Evolutionary conservation across 2,888 invertebrate species (phyloP).

Genomic region (Pyrgus malvae): DNA sequence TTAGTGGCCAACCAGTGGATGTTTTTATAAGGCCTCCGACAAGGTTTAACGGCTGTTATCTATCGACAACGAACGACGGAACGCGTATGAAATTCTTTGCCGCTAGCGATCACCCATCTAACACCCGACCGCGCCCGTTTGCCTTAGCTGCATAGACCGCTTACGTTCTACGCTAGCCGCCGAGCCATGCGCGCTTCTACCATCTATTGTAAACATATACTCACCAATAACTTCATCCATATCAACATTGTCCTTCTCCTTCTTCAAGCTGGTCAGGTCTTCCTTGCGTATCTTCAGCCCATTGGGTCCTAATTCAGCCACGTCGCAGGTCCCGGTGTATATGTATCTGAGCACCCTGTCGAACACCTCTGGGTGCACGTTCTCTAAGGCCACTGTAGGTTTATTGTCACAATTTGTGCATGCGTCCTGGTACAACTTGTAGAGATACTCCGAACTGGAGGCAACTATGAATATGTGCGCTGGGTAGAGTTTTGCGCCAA

Average conservation of each 20-base stretch:
- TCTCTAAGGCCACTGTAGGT: constrained; percentile 71
- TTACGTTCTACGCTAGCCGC: too few species aligned
- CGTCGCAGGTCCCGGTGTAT: constrained; percentile 86
- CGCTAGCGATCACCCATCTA: too few species aligned
- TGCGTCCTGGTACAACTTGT: constrained; percentile 74
- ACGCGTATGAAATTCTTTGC: too few species aligned
- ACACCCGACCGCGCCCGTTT: too few species aligned
- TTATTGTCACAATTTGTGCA: constrained; percentile 48
- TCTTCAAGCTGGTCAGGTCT: constrained; percentile 50
- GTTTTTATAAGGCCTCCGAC: too few species aligned
- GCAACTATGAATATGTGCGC: constrained; percentile 89
- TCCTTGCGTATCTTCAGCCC: constrained; percentile 69
- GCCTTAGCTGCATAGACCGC: too few species aligned
- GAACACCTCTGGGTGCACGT: constrained; percentile 85
- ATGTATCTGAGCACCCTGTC: constrained; percentile 85
- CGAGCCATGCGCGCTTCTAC: too few species aligned
- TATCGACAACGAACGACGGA: too few species aligned
- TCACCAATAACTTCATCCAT: constrained; percentile 60
- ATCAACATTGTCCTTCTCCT: constrained; percentile 45
- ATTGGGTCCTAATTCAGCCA: constrained; percentile 78
- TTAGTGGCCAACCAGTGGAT: too few species aligned
- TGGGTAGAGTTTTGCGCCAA: constrained; percentile 83
- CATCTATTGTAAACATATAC: constrained; percentile 19
- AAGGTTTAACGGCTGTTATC: too few species aligned
- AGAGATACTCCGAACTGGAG: constrained; percentile 83